Percentiles rank a stretch among this genome's conserved stretches.
Conservation (phyloP, 2,888 invertebrate genomes). For the Drosophila kuntzei region DNA sequence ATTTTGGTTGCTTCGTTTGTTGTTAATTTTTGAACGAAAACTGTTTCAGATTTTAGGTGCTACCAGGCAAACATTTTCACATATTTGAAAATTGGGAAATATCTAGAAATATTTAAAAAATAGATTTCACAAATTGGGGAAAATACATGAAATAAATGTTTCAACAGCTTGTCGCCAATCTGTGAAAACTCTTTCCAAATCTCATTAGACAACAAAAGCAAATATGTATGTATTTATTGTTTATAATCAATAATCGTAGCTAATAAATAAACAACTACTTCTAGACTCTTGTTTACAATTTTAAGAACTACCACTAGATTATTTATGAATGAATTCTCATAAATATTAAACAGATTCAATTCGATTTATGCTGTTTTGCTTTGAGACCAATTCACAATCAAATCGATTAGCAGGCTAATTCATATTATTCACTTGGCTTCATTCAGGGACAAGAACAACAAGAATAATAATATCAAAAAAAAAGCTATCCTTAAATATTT, state of each 20-base stretch:
- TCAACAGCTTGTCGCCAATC: constrained; percentile 55
- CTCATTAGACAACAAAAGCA: constrained; percentile 39
- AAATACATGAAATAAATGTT: constrained; percentile 5
- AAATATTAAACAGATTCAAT: constrained; percentile 56
- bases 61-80: constrained; percentile 25
- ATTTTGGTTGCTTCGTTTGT: constrained; percentile 41
- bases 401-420: constrained; percentile 45
- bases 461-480: constrained; percentile 14
- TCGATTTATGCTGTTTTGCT: constrained; percentile 14
- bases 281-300: constrained; percentile 48
- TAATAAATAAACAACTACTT: constrained; percentile 47
- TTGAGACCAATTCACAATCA: constrained; percentile 18
- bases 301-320: constrained; percentile 31
- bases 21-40: constrained; percentile 11
- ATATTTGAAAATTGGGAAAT: background rate
- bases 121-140: background rate
- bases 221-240: constrained; percentile 45
- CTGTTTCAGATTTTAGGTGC: constrained; percentile 14
- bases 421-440: constrained; percentile 23
- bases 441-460: constrained; percentile 15
- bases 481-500: constrained; percentile 34
- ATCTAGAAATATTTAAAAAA: background rate
- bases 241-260: constrained; percentile 53
- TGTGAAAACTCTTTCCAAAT: constrained; percentile 62
- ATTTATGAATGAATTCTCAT: constrained; percentile 64